Evolutionary conservation across 2,888 invertebrate genomes (phyloP), one percentile per base, ranked within the genome.

Genomic region (Carcina quercana): DNA sequence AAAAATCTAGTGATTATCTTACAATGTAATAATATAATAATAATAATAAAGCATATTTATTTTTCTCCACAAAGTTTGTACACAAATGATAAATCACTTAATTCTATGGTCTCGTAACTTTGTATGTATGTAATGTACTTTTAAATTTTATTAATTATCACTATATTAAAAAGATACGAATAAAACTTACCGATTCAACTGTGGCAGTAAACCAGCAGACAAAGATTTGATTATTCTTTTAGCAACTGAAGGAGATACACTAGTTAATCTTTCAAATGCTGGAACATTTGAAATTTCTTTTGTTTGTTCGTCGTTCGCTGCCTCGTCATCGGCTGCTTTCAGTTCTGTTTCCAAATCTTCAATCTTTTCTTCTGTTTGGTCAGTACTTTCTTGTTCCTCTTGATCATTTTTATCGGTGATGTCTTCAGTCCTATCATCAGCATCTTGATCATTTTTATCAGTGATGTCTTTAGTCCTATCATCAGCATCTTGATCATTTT

Each of bases 151-250:
- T n/a, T n/a, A n/a, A n/a, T n/a, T n/a, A n/a, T n/a, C n/a, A n/a
- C n/a, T n/a, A n/a, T n/a, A n/a, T n/a, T n/a, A n/a, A n/a, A n/a
- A n/a, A n/a, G n/a, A n/a, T n/a, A n/a, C 19, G 5, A 17, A 25
- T 30, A n/a, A 10, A 20, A 50, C 73, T 65, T 52, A 86, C 60
- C 89, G 88, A 61, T 95, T 91, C 1, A 98, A 73, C 38, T 93
- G 91, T 0, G 96, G 96, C 40, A 98, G 70, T 10, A 97, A 76
- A 25, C 89, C 87, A 13, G 86, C 86, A 5, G 91, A 86, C 35
- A 95, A 88, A 5, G 87, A 87, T 32, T 87, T 83, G 31, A 95
- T 88, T 3, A 97, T 91, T 51, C 89, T 87, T 31, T 89, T 92
- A 7, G 95, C 94, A 14, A 90, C 89, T 13, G 89, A 89, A 5